Evolutionary conservation across 1,140 invertebrate species (phyloP), one percentile per base, ranked within the genome.

Genomic region (Varroa destructor): DNA sequence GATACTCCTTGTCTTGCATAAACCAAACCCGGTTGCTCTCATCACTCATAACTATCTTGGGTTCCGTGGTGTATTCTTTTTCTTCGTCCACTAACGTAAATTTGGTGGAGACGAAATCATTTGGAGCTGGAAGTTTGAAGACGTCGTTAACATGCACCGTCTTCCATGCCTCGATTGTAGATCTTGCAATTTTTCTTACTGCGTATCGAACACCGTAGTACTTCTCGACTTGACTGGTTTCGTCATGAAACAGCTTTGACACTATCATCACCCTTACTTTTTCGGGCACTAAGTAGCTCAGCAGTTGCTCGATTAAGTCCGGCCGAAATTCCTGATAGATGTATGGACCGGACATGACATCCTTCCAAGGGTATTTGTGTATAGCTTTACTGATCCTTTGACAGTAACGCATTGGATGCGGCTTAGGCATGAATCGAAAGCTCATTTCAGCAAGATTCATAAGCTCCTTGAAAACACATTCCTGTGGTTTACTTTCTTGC

Each of bases 391-490:
- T 71, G 81, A 77, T 56, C 77, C 43, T 42, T 54, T 25, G 46
- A 51, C 46, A 51, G 8, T 51, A 51, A 8, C 46, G 46, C 46
- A 51, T 51, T 51, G 46, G 89, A 85, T 36, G 89, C 80, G 56
- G 79, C 78, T 14, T 82, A 84, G 10, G 89, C 90, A 76, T 90
- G 86, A 93, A 96, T 36, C 87, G 82, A 79, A 94, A 96, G 75
- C 87, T 84, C 83, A 92, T 89, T 43, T 84, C 83, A 72, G 85
- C 84, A 1, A 94, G 85, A 75, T 89, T 85, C 71, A 83, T 82
- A 76, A 87, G 89, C 82, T 97, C 93, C 76, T 94, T 85, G 80
- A 90, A 93, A 75, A 97, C 87, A 89, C 91, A 93, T 76, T 89
- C 81, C 76, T 90, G 83, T 0, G 91, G 86, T 6, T 87, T 88